Conservation (phyloP, 2,888 invertebrate species). For the Drosophila koepferae region DNA sequence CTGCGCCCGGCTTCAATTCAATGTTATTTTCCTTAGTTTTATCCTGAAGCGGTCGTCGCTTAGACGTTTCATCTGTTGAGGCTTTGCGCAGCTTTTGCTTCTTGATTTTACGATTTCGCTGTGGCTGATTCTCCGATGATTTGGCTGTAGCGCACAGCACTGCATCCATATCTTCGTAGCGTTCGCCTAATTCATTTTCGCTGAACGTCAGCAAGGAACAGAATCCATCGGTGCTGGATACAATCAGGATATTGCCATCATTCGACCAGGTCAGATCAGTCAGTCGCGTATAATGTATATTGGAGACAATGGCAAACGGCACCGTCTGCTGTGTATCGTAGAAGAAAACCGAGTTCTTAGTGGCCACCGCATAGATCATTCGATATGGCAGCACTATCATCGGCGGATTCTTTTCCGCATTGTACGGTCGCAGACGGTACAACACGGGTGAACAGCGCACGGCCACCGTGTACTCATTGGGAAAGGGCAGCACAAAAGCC, state of each 20-base stretch:
- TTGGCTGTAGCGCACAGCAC: slow-evolving; percentile 76
- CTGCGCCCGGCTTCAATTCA: neutral
- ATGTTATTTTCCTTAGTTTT: slow-evolving; percentile 42
- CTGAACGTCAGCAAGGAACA: slow-evolving; percentile 93
- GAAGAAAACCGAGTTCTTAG: slow-evolving; percentile 93
- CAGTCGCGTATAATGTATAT: slow-evolving; percentile 95
- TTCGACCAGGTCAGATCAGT: slow-evolving; percentile 95
- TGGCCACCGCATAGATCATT: slow-evolving; percentile 96
- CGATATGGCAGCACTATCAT: slow-evolving; percentile 90
- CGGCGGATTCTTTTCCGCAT: slow-evolving; percentile 86
- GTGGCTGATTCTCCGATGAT: slow-evolving; percentile 52
- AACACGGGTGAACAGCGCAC: slow-evolving; percentile 92
- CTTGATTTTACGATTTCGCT: slow-evolving; percentile 53
- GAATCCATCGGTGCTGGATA: slow-evolving; percentile 96
- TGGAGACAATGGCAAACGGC: slow-evolving; percentile 92
- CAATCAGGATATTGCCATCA: slow-evolving; percentile 91
- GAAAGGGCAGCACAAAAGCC: slow-evolving; percentile 91
- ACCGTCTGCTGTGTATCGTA: slow-evolving; percentile 94
- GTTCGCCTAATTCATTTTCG: slow-evolving; percentile 89
- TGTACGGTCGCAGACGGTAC: slow-evolving; percentile 87
- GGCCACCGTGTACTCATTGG: slow-evolving; percentile 92
- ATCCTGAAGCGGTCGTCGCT: slow-evolving; percentile 56
- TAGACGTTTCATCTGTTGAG: slow-evolving; percentile 54
- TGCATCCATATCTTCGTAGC: slow-evolving; percentile 82
- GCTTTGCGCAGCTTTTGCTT: slow-evolving; percentile 65